Base-by-base conservation (phyloP, 2,113 vertebrate species). In the Brachyhypopomus occidentalis region DNA sequence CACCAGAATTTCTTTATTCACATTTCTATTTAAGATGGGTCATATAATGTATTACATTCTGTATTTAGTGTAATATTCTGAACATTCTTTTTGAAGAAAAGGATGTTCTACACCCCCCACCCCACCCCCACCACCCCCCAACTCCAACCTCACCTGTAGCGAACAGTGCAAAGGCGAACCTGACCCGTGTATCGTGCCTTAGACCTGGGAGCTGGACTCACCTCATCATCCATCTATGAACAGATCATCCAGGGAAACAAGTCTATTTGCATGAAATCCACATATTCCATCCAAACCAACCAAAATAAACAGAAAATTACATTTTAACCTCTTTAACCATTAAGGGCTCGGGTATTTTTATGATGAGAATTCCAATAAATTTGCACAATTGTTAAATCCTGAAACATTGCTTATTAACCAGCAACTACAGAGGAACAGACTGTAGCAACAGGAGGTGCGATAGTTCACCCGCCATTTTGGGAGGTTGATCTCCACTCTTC, bases 91-190 rank as follows among this genome's bases (percentile, higher is more conserved):
- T 48, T 48, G 11, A 48, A 48, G n/a, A n/a, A n/a, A n/a, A 30
- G 3, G 3, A 30, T 30, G 30, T 30, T 30, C 30, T 30, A n/a
- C n/a, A n/a, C n/a, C 3, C 3, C 30, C 30, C 30, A 2, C 30
- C 30, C 30, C 30, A 30, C 30, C 30, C 30, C 30, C 41, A 4
- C 41, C 1, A 59, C 22, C 16, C 12, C 23, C 22, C 55, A 25
- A 6, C 4, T 2, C 2, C 30, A 5, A 25, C 3, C 82, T 90
- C 86, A 99, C 98, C 97, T 99, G 60, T 99, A 99, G 70, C 98
- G 96, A 86, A 97, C 98, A 5, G 97, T 97, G 89, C 97, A 99
- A 87, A 99, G 95, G 84, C 96, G 97, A 84, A 98, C 96, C 88
- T 96, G 97, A 88, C 96, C 97, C 84, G 96, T 96, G 91, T 97